Evolutionary conservation across 1,140 invertebrate genomes (phyloP), one percentile per base, ranked within the genome.

Genomic region (Polypedilum pembai): DNA sequence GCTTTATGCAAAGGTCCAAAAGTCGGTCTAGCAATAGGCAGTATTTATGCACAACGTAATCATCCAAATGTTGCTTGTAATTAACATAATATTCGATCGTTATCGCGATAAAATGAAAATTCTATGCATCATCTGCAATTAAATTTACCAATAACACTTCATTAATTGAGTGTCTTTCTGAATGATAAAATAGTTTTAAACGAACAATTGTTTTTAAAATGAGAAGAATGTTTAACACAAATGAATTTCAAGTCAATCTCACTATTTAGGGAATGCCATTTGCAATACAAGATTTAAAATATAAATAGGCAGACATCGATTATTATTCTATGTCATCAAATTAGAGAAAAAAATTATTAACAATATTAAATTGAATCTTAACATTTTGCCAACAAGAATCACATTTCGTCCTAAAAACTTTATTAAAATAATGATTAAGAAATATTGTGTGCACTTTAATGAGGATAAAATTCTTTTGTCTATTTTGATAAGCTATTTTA

Each of bases 1-100:
- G 84, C 87, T 65, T 81, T 89, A 17, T 82, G 86, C 56, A 90
- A 90, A 81, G 89, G 89, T 8, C 85, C 89, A 8, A 78, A 86
- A 66, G 80, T 83, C 56, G 87, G 86, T 74, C 79, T 90, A 73
- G 87, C 88, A 41, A 89, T 89, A 78, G 89, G 89, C 41, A 89
- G 88, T 77, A 89, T 91, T 75, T 89, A 89, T 80, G 86, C 85
- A 2, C 87, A 87, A 78, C 76, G 83, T 73, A 85, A 86, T 45
- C 20, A 12, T 21, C 76, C 79, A 15, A 82, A 82, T 73, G 81
- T 82, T 33, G 82, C 81, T 76, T 82, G 81, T 75, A 82, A 82
- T 65, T 82, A 80, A 77, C 10, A n/a, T 56, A 73, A 21, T 20
- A n/a, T 17, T 7, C 7, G 74, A 33, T 41, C 21, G 8, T n/a